Evolutionary conservation across 2,113 vertebrate genomes (phyloP), one percentile per base, ranked within the genome.

Genomic region (Daphoenositta chrysoptera): DNA sequence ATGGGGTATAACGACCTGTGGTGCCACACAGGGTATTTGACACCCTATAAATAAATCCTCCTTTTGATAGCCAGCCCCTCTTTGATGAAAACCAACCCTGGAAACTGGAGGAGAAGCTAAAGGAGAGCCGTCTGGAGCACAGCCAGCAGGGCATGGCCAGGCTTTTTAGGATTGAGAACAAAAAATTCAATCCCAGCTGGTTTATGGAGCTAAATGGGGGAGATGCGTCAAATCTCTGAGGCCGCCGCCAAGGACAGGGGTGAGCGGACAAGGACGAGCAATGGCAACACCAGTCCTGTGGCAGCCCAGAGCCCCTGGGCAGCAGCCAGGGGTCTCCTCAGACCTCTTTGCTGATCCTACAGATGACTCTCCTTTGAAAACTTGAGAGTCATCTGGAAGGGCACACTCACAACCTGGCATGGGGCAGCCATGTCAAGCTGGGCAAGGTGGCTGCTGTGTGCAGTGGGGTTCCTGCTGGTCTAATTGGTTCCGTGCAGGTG

Each of bases 11-110:
- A 93, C 23, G n/a, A 89, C 86, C 89, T 33, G 65, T 13, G 33
- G 78, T 96, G 90, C 94, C 93, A 88, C 96, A 92, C 86, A 70
- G 96, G 88, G 96, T 96, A 98, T 98, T 97, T 98, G 96, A 97
- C 89, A 97, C 95, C 96, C 98, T 98, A 98, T 98, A 98, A 98
- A 98, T 98, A 98, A 97, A 97, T 85, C 82, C 88, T 78, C 86
- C 76, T 91, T 96, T 94, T 80, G 92, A 77, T 87, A 93, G 92
- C 78, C 84, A 85, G 83, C 26, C 78, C 81, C 87, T 93, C 91
- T 96, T 93, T 76, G 93, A 93, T 94, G 94, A 95, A 97, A 97
- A 87, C 87, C 82, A 91, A 93, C 70, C 79, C 91, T 37, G 91
- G 95, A 95, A 96, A 96, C 85, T 92, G 83, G 81, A 97, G 94